Percentiles rank a stretch among this genome's conserved stretches.
Evolutionary conservation across 2,888 invertebrate species (phyloP).

Genomic region (Monochamus alternatus): DNA sequence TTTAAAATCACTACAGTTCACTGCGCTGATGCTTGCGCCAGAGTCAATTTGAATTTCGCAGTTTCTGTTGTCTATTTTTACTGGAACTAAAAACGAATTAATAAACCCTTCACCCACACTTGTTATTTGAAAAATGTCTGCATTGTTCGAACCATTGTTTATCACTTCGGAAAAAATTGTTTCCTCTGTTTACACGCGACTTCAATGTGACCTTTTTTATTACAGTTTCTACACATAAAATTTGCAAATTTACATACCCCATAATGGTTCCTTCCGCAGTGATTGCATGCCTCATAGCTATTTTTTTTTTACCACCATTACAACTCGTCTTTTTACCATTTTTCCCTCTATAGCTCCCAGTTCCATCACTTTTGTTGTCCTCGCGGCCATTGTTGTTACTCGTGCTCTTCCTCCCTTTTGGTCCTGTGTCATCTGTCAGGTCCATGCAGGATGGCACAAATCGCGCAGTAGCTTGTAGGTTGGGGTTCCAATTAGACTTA

Average conservation of each 20-base stretch:
- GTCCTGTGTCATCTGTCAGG: not conserved
- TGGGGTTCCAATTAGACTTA: not conserved
- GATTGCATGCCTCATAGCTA: slow-evolving; percentile 9
- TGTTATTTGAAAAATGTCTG: too few species aligned
- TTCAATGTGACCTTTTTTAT: not conserved
- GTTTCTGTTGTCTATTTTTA: too few species aligned
- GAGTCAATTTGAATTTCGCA: too few species aligned
- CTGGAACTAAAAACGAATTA: too few species aligned
- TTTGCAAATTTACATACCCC: slow-evolving; percentile 4
- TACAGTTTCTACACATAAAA: slow-evolving; percentile 7
- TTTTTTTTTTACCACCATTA: not conserved
- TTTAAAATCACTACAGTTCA: too few species aligned
- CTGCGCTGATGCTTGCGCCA: too few species aligned
- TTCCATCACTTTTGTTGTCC: not conserved
- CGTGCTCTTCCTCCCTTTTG: too few species aligned
- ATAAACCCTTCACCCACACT: too few species aligned
- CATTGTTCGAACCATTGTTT: too few species aligned
- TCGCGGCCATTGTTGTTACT: not conserved
- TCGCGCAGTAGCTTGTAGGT: not conserved
- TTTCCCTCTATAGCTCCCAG: not conserved
- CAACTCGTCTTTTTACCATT: not conserved
- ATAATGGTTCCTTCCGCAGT: slow-evolving; percentile 5
- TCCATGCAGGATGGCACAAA: not conserved
- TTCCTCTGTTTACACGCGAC: too few species aligned
- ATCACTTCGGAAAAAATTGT: too few species aligned